Evolutionary conservation across 2,888 invertebrate genomes (phyloP).

Genomic region (Coleophora flavipennella): DNA sequence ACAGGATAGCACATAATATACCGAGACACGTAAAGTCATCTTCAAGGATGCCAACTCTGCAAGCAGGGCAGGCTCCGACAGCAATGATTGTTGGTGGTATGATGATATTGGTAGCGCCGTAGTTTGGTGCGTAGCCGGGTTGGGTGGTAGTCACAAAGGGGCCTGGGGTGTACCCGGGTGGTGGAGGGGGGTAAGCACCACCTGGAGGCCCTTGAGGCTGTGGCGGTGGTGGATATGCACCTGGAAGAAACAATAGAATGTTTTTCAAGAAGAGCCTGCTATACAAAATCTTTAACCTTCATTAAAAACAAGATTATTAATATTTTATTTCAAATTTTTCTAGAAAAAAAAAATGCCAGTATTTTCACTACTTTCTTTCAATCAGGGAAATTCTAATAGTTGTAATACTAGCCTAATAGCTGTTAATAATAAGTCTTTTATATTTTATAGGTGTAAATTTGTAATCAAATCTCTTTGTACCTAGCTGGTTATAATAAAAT

Average conservation of each 20-base stretch:
- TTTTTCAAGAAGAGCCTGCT: no score
- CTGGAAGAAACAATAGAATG: neutral
- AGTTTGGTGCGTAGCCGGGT: slow-evolving; percentile 69
- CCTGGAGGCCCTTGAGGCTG: slow-evolving; percentile 19
- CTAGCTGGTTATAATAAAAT: no score
- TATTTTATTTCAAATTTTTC: no score
- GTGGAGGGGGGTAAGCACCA: slow-evolving; percentile 57
- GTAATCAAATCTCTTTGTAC: no score
- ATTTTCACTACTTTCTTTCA: no score
- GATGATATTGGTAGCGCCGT: slow-evolving; percentile 75
- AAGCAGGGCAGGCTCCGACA: slow-evolving; percentile 91
- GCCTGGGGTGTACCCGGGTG: slow-evolving; percentile 71
- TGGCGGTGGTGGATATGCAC: slow-evolving; percentile 17
- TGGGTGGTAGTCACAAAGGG: slow-evolving; percentile 25
- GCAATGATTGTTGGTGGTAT: slow-evolving; percentile 85
- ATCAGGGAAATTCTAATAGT: no score
- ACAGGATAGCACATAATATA: slow-evolving; percentile 86
- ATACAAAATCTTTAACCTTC: no score
- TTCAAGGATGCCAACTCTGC: slow-evolving; percentile 88
- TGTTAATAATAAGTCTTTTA: no score
- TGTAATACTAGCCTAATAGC: no score
- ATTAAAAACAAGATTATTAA: no score
- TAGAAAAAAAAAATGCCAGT: no score
- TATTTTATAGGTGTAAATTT: no score
- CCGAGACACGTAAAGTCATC: slow-evolving; percentile 91